Base-by-base conservation (phyloP, 2,888 invertebrate genomes). In the Eupelmus urozonus region DNA sequence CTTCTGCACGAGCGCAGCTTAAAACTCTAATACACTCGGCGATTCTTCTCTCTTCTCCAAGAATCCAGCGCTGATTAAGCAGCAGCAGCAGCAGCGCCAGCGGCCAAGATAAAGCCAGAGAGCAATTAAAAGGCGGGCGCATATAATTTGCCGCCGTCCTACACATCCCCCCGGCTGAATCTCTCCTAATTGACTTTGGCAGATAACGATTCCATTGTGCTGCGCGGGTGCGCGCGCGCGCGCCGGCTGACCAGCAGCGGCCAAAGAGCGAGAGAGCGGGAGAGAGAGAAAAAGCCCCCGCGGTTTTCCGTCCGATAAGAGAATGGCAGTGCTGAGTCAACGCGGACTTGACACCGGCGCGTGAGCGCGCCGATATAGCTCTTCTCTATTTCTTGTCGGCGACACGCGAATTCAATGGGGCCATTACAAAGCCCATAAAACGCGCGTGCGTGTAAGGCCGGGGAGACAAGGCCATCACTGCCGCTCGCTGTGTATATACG, bases 291-390 rank as follows among this genome's bases (percentile, higher is more conserved):
- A 45, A 45, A 45, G 45, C 13, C 16, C 45, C 49, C 79, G 81
- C 76, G 79, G 80, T 82, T 79, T 79, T 80, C 78, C 79, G 78
- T 71, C 82, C 81, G 85, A 85, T 85, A 85, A 84, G 84, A 70
- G 55, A 83, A 85, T 84, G 73, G 84, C 83, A 84, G 81, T 84
- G 85, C 85, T 85, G 85, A 85, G 83, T 84, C 84, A 83, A 82
- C 84, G 78, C n/a, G n/a, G n/a, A n/a, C n/a, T n/a, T n/a, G n/a
- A n/a, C n/a, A n/a, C n/a, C n/a, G n/a, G n/a, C n/a, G n/a, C n/a
- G n/a, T n/a, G n/a, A n/a, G n/a, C n/a, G n/a, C n/a, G n/a, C n/a
- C 55, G 25, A 13, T n/a, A 16, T 51, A 45, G n/a, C 4, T 51
- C 49, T 2, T 34, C 57, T 70, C 51, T 42, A 29, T 53, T 53